Evolutionary conservation across 2,888 invertebrate genomes (phyloP), one percentile per base, ranked within the genome.

Genomic region (Drosophila nigricruria): DNA sequence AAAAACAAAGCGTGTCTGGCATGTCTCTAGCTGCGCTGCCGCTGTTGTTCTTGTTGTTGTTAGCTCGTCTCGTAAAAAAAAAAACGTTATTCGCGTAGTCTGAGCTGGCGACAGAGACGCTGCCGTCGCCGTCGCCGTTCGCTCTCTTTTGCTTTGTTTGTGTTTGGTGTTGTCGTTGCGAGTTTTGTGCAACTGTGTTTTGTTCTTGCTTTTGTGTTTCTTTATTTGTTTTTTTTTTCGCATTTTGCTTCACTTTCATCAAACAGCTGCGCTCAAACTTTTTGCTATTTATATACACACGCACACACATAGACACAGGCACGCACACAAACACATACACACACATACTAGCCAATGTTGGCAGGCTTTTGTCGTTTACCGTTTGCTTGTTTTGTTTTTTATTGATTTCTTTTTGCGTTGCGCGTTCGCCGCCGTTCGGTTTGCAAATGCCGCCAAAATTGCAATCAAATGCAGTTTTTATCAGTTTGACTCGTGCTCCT

Each of bases 211-310:
- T 69, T 53, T 74, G 68, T 49, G 65, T 59, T 58, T 53, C 77
- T 69, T 57, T 59, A 58, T 79, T 2, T 6, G 68, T 74, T 69
- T 77, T 70, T 57, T 57, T 65, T 77, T 73, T 74, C 68, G 71
- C 75, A 79, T 89, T 89, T 88, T 86, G 63, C 81, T 84, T 84
- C 88, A 87, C 86, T 88, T 89, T 88, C 86, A 85, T 88, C 84
- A 89, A 77, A 85, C 90, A 89, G 88, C 90, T 85, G 85, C 86
- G 84, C 82, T 86, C 53, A 69, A 69, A 65, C 57, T 68, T 79
- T 78, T 79, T 68, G 65, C 62, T 75, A 66, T 70, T 63, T 68
- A 66, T 65, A 65, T 63, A 73, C 53, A 70, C 78, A 73, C 56
- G 20, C 60, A 65, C 60, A 74, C 72, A 70, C 65, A 76, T 47